Evolutionary conservation across 2,113 vertebrate genomes (phyloP).

Genomic region (Lepisosteus oculatus): DNA sequence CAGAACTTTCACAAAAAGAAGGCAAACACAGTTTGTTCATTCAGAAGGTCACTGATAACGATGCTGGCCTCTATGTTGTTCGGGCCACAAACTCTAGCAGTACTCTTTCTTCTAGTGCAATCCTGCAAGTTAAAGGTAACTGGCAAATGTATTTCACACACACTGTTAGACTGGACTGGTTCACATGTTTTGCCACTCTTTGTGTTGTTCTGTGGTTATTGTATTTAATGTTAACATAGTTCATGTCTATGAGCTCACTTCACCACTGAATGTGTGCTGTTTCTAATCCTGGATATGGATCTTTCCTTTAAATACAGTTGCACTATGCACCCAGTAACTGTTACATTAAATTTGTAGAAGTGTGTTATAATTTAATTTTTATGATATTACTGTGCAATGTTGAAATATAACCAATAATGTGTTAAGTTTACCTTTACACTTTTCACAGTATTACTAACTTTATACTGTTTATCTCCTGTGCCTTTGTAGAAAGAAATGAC

Average conservation of each 20-base stretch:
- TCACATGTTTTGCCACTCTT: slow-evolving; percentile 62
- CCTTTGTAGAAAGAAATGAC: too few relatives aligned
- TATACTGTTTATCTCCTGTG: too few relatives aligned
- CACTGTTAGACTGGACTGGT: slow-evolving; percentile 68
- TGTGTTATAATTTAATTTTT: neutral
- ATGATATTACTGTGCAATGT: neutral
- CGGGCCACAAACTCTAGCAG: slow-evolving; percentile 60
- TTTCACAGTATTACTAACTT: too few relatives aligned
- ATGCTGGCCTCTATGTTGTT: slow-evolving; percentile 72
- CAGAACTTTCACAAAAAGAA: slow-evolving; percentile 76
- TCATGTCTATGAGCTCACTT: neutral
- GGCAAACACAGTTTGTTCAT: slow-evolving; percentile 74
- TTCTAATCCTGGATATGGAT: neutral
- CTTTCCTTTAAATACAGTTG: slow-evolving; percentile 4
- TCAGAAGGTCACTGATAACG: slow-evolving; percentile 63
- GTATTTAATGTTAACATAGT: slow-evolving; percentile 59
- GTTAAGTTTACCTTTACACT: neutral
- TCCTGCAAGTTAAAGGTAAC: slow-evolving; percentile 72
- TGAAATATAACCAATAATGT: neutral
- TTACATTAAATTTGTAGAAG: neutral
- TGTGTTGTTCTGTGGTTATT: slow-evolving; percentile 80
- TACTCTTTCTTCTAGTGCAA: slow-evolving; percentile 64
- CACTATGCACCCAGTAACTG: slow-evolving; percentile 17
- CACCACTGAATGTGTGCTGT: slow-evolving; percentile 3
- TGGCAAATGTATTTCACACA: slow-evolving; percentile 53